These are phyloP conservation scores for Drosophila nigricruria DNA, from an alignment of 2,888 invertebrate species.

Conservation along the genomic window DNA sequence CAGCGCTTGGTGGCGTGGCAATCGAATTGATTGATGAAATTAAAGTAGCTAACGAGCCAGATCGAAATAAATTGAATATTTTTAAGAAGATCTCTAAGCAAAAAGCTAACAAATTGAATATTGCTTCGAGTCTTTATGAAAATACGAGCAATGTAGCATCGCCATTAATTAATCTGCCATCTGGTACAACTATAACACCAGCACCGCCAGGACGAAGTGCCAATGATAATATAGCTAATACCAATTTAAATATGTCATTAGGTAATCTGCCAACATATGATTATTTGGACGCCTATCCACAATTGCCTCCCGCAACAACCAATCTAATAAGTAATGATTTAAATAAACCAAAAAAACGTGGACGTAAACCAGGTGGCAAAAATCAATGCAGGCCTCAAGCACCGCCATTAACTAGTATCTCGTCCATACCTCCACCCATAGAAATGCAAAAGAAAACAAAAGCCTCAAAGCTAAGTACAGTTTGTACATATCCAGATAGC, in stretches of 20 bases:
- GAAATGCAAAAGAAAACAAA: constrained; percentile 34
- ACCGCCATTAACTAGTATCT: constrained; percentile 11
- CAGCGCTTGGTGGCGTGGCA: background rate
- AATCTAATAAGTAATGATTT: constrained; percentile 27
- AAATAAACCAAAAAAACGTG: constrained; percentile 81
- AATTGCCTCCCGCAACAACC: background rate
- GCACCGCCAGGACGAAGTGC: constrained; percentile 52
- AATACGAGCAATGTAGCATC: constrained; percentile 32
- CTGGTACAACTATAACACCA: constrained; percentile 84
- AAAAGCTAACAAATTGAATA: constrained; percentile 55
- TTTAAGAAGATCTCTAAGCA: constrained; percentile 92
- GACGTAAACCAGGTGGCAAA: constrained; percentile 83
- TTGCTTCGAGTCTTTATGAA: constrained; percentile 35
- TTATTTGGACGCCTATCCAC: constrained; percentile 1
- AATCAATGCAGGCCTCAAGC: constrained; percentile 62
- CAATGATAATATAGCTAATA: constrained; percentile 7
- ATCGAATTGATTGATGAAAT: constrained; percentile 40
- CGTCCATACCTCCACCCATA: constrained; percentile 8
- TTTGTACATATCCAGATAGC: background rate
- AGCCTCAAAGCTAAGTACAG: constrained; percentile 12
- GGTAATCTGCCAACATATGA: constrained; percentile 16
- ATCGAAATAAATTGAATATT: constrained; percentile 94
- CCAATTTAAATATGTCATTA: background rate
- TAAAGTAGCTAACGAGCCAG: constrained; percentile 91
- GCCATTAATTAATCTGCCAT: constrained; percentile 80